phyloP scores from a whole-genome alignment of 2,797 vertebrate species.

The Odontamblyopus rebecca region DNA sequence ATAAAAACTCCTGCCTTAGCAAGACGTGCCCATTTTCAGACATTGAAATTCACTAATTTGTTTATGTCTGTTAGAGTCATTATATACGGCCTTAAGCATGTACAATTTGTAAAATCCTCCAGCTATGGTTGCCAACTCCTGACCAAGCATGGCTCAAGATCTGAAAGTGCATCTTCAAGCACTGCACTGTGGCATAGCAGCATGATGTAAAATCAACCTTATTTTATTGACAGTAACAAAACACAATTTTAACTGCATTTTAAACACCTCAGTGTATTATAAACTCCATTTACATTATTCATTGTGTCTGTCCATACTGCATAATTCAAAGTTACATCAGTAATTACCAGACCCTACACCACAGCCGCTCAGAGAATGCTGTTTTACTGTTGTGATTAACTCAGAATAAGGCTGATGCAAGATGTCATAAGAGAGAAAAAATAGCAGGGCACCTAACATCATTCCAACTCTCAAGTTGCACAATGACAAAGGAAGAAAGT shows the following conservation, averaged over 20 bases:
- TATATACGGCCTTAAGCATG: too few relatives aligned
- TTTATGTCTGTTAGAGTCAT: neutral
- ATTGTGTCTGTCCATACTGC: constrained; percentile 34
- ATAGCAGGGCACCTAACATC: constrained; percentile 16
- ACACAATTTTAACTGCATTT: constrained; percentile 10
- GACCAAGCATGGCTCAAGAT: too few relatives aligned
- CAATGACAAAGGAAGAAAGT: constrained; percentile 7
- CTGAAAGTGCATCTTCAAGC: too few relatives aligned
- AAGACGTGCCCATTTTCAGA: constrained; percentile 1
- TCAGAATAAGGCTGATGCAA: constrained; percentile 24
- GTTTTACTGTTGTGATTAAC: constrained; percentile 49
- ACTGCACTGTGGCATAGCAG: too few relatives aligned
- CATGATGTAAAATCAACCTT: neutral
- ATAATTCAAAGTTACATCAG: constrained; percentile 61
- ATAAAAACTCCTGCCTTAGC: constrained; percentile 32
- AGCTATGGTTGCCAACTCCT: too few relatives aligned
- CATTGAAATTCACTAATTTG: constrained; percentile 7
- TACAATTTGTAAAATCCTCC: too few relatives aligned
- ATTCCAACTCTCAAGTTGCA: constrained; percentile 15
- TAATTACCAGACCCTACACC: constrained; percentile 45
- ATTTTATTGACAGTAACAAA: constrained; percentile 20
- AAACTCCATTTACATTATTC: constrained; percentile 64
- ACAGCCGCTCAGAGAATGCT: constrained; percentile 21
- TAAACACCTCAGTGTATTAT: constrained; percentile 27
- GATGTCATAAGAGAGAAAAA: constrained; percentile 13